Percentiles rank a stretch among this genome's conserved stretches.
These are phyloP conservation scores for Camponotus vicinus DNA, from an alignment of 1,140 invertebrate genomes.

Conservation along the genomic window DNA sequence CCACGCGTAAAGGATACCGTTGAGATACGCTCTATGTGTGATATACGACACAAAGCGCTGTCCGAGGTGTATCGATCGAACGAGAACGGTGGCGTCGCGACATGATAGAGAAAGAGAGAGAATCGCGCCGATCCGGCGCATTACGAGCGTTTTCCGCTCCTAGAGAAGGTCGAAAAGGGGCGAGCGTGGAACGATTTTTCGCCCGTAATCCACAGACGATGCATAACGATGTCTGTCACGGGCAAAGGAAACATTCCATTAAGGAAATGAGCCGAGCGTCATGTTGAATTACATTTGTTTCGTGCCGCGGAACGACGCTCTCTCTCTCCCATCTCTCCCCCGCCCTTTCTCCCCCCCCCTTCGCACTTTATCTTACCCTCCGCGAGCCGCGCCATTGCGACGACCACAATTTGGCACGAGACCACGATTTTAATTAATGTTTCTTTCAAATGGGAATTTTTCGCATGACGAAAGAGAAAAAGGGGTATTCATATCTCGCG, in stretches of 20 bases:
- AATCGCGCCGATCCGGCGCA: slow-evolving; percentile 36
- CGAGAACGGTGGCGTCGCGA: background rate
- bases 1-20: slow-evolving; percentile 50
- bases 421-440: slow-evolving; percentile 53
- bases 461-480: background rate
- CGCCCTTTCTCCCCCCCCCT: background rate
- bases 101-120: slow-evolving; percentile 12
- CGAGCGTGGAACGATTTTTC: slow-evolving; percentile 29
- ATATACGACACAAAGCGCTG: slow-evolving; percentile 51
- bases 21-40: slow-evolving; percentile 36
- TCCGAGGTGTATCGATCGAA: slow-evolving; percentile 42
- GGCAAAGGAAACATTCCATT: slow-evolving; percentile 72
- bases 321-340: background rate
- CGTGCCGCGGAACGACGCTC: slow-evolving; percentile 46
- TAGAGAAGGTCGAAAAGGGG: background rate
- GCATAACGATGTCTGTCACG: slow-evolving; percentile 41
- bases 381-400: slow-evolving; percentile 33
- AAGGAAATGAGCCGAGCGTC: slow-evolving; percentile 71
- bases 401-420: slow-evolving; percentile 27
- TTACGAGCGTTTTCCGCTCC: background rate
- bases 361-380: background rate
- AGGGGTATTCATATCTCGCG: background rate
- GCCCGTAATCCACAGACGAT: slow-evolving; percentile 50
- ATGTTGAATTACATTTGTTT: slow-evolving; percentile 70
- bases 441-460: slow-evolving; percentile 10